These are phyloP conservation scores for Rhopalosiphum nymphaeae DNA, from an alignment of 2,888 invertebrate species.

Conservation along the genomic window DNA sequence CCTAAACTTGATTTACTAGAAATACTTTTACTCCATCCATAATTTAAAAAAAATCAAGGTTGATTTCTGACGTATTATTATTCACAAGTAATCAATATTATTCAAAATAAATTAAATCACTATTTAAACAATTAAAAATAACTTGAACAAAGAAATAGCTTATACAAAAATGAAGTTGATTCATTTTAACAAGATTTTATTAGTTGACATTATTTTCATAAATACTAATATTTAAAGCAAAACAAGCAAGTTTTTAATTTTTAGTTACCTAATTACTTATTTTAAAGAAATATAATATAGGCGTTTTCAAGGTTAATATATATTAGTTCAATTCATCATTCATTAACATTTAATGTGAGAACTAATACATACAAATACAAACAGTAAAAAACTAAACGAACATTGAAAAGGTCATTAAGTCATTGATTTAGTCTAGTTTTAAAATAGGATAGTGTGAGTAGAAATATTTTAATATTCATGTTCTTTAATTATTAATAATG, in stretches of 20 bases:
- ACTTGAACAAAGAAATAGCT: background rate
- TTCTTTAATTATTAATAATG: background rate
- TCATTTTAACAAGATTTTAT: background rate
- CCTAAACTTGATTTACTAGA: slow-evolving; percentile 50
- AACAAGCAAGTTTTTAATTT: background rate
- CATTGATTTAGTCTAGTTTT: background rate
- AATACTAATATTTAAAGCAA: background rate
- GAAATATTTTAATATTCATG: slow-evolving; percentile 24
- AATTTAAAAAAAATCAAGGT: slow-evolving; percentile 37
- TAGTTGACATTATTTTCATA: background rate
- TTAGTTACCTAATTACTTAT: background rate
- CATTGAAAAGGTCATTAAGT: background rate
- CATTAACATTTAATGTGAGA: background rate
- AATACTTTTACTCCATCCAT: slow-evolving; percentile 52
- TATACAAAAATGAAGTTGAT: background rate
- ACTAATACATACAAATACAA: background rate
- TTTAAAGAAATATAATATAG: background rate
- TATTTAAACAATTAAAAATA: slow-evolving; percentile 14
- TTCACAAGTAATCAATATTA: slow-evolving; percentile 5
- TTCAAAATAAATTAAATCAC: background rate
- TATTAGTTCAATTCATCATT: background rate
- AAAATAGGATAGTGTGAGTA: background rate
- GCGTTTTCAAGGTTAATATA: slow-evolving; percentile 7
- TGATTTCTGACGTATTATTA: background rate
- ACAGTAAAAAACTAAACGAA: background rate